Evolutionary conservation across 1,140 invertebrate genomes (phyloP).

Genomic region (Saccostrea cuccullata): DNA sequence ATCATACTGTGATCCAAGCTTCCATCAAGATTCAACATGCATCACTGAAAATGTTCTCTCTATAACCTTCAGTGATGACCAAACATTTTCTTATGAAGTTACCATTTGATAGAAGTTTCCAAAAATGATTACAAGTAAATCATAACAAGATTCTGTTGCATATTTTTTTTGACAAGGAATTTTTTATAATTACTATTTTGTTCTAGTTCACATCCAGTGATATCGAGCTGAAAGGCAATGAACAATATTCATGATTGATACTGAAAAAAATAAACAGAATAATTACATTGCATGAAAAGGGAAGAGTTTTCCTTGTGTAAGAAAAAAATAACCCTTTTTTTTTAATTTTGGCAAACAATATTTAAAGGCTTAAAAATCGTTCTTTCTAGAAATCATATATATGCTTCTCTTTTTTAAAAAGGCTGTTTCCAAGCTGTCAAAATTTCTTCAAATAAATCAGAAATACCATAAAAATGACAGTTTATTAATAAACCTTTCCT

Average conservation of each 20-base stretch:
- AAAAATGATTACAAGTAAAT: neutral
- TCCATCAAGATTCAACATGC: neutral
- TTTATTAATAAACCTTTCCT: neutral
- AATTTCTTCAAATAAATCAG: conserved; percentile 27
- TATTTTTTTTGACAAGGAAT: neutral
- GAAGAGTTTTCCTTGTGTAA: neutral
- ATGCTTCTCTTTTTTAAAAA: neutral
- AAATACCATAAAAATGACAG: neutral
- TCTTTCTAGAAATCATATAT: neutral
- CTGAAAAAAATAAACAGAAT: neutral
- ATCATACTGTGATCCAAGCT: neutral
- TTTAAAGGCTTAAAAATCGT: neutral
- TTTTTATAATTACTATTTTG: neutral
- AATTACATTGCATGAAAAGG: neutral
- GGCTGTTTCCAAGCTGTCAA: neutral
- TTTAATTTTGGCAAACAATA: neutral
- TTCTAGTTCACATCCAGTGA: neutral
- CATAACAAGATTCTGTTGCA: neutral
- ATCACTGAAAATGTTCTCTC: neutral
- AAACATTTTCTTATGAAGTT: neutral
- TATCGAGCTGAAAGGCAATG: neutral
- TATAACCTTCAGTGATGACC: neutral
- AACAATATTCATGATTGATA: neutral
- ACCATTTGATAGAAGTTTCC: neutral
- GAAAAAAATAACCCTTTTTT: neutral